Evolutionary conservation across 1,140 invertebrate genomes (phyloP), one percentile per base, ranked within the genome.

Genomic region (Drosophila triauraria): DNA sequence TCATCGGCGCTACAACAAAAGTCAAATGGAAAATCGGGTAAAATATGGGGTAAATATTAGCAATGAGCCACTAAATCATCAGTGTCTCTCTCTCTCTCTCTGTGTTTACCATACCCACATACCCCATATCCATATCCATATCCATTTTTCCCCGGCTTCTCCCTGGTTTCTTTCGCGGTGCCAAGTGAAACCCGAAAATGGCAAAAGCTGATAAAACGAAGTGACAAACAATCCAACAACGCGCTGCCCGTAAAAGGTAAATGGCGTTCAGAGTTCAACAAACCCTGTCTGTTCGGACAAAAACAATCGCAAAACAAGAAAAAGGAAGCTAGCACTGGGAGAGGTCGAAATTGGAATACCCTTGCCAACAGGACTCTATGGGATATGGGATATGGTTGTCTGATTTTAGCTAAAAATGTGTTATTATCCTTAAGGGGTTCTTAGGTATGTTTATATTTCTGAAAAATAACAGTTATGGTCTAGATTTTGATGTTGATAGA

Each of bases 51-150:
- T 65, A 58, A 76, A 59, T 77, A 77, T 77, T 76, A 50, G 63
- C 75, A 77, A 68, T 77, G 74, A 77, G 75, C 35, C 74, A 77
- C 75, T 77, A 77, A 77, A 77, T 77, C 75, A 77, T 61, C 63
- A 56, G 38, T 60, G 74, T 56, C 62, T 68, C 48, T 30, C 6
- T n/a, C n/a, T 27, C 27, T 30, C 27, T 30, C 2, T 32, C 32
- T 35, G 32, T 76, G 61, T 53, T 76, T 58, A 65, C 60, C 51
- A 75, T 75, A 67, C 25, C 15, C 43, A 30, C 13, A 54, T 35
- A 35, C 32, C 12, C 15, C n/a, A 38, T 9, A 60, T 30, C 54
- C 54, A 72, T 70, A 71, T 10, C 53, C 67, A 72, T 44, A 54
- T 54, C 47, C 60, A 50, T 43, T 12, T 68, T 15, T 5, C 59